phyloP scores from a whole-genome alignment of 2,888 invertebrate species.

The Venustoraphidia nigricollis region DNA sequence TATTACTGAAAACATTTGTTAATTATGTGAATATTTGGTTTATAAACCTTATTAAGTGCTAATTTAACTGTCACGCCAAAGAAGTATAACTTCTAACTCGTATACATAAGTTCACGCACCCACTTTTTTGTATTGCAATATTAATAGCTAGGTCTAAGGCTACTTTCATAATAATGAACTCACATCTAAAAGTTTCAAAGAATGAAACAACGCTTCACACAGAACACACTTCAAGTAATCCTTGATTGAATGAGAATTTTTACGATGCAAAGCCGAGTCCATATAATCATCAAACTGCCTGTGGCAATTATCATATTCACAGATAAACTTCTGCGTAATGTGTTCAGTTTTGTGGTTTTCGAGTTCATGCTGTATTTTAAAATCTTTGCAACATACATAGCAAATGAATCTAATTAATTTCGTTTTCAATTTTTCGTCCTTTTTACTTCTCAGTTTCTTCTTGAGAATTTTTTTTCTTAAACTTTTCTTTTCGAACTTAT shows the following conservation, averaged over 20 bases:
- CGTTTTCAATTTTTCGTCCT: too few species aligned
- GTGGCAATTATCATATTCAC: constrained; percentile 2
- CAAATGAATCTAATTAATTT: background rate
- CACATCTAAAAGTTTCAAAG: constrained; percentile 3
- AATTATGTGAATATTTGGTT: too few species aligned
- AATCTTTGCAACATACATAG: constrained; percentile 2
- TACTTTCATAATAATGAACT: background rate
- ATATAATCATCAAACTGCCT: constrained; percentile 1
- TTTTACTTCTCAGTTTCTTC: background rate
- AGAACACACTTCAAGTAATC: constrained; percentile 2
- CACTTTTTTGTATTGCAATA: too few species aligned
- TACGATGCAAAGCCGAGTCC: background rate
- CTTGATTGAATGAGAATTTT: constrained; percentile 1
- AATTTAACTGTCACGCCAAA: too few species aligned
- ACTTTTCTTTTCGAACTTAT: background rate
- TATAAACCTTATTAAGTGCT: too few species aligned
- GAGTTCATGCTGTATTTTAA: background rate
- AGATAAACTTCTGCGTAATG: constrained; percentile 1
- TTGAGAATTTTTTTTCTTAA: background rate
- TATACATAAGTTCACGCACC: too few species aligned
- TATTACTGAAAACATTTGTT: too few species aligned
- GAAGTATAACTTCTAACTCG: too few species aligned
- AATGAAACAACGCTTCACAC: constrained; percentile 1
- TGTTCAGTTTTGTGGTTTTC: constrained; percentile 2
- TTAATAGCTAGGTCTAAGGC: too few species aligned